Percentiles rank a stretch among this genome's conserved stretches.
phyloP scores from a whole-genome alignment of 2,113 vertebrate species.

The Pandion haliaetus region DNA sequence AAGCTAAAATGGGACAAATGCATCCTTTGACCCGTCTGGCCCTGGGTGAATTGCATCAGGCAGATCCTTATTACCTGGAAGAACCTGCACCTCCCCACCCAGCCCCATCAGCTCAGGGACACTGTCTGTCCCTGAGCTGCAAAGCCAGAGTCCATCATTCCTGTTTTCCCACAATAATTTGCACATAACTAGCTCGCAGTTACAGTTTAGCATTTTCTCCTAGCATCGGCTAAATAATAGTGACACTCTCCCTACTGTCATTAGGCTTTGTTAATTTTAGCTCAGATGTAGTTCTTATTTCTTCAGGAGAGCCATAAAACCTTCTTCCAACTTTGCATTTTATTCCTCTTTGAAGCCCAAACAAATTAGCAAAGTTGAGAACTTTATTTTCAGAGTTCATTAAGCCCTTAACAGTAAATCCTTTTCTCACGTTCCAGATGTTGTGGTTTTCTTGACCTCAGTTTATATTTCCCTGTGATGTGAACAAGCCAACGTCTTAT shows the following conservation, averaged over 20 bases:
- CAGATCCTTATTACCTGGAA: not conserved
- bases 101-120: not conserved
- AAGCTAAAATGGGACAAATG: not conserved
- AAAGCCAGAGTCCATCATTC: slow-evolving; percentile 39
- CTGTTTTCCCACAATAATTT: slow-evolving; percentile 59
- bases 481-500: slow-evolving; percentile 50
- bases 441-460: slow-evolving; percentile 75
- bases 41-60: not conserved
- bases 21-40: not conserved
- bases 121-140: slow-evolving; percentile 22
- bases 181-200: slow-evolving; percentile 21
- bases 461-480: slow-evolving; percentile 69
- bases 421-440: slow-evolving; percentile 80
- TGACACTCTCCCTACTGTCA: slow-evolving; percentile 2
- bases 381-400: slow-evolving; percentile 81
- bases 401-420: slow-evolving; percentile 78
- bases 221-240: slow-evolving; percentile 44
- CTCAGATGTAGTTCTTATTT: slow-evolving; percentile 54
- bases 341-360: slow-evolving; percentile 75
- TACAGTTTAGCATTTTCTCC: slow-evolving; percentile 33
- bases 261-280: slow-evolving; percentile 62
- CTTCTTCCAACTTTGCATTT: slow-evolving; percentile 71
- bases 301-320: slow-evolving; percentile 62
- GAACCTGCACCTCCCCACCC: not conserved
- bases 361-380: slow-evolving; percentile 78